Base-by-base conservation (phyloP, 2,888 invertebrate species). In the Cataglyphis livida region DNA sequence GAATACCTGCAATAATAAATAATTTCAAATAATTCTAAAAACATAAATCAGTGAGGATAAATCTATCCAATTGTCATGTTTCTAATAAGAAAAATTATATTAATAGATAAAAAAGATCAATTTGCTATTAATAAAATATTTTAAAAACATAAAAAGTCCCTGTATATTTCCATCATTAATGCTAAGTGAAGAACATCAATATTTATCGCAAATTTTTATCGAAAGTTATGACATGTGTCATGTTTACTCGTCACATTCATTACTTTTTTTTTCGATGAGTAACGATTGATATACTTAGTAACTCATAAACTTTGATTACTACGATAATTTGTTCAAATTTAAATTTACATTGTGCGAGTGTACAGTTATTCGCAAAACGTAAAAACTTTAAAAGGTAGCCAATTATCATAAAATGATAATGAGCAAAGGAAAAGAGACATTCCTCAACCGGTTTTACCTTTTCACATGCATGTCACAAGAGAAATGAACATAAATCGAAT, bases 401-500 rank as follows among this genome's bases (percentile, higher is more conserved):
- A n/a, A 18, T 28, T n/a, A 66, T 38, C 4, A n/a, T 66, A 38
- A 76, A 76, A 51, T 54, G 18, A 65, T 51, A 25, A 28, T 54
- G 18, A 54, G n/a, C 25, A 41, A 15, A 21, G 25, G 12, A 65
- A 64, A 48, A 35, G 6, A 66, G 38, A 76, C 44, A 76, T 83
- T 44, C 28, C 75, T 61, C 59, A 62, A 83, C 83, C 71, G 82
- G 84, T 88, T 76, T 88, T 84, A 64, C 25, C 65, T 68, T 74
- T 78, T 82, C 54, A 64, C 64, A 44, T 59, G 66, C 75, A 48
- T 28, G 57, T 62, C 65, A 28, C 21, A 38, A 21, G 6, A 25
- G 9, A 48, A 59, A 68, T 15, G 38, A 54, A 66, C 25, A 54
- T 76, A 64, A 66, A 59, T 41, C 32, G 71, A 15, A 25, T 12